Conservation (phyloP, 2,113 vertebrate genomes). For the Polypterus senegalus region DNA sequence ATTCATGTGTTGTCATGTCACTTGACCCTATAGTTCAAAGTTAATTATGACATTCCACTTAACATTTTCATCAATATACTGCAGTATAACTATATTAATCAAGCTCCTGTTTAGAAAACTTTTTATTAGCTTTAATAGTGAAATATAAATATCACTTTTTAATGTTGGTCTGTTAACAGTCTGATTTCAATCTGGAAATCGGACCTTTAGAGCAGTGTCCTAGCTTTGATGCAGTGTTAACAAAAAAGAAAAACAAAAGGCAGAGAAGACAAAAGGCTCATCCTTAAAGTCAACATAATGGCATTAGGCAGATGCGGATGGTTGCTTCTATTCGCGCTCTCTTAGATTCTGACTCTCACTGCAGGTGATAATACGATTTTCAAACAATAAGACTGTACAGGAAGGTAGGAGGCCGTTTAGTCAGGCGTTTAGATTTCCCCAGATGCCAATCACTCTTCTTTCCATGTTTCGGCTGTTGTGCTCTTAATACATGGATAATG, state of each 20-base stretch:
- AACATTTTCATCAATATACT: too few relatives aligned
- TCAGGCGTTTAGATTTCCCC: conserved; percentile 25
- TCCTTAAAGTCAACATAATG: conserved; percentile 22
- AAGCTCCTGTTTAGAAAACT: too few relatives aligned
- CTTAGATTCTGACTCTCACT: conserved; percentile 20
- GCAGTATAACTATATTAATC: too few relatives aligned
- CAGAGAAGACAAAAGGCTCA: conserved; percentile 6
- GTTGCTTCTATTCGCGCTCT: conserved; percentile 16
- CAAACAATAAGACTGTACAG: conserved; percentile 20
- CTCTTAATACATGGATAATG: conserved; percentile 6
- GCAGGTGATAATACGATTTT: conserved; percentile 30
- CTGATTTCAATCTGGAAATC: too few relatives aligned
- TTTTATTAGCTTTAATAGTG: too few relatives aligned
- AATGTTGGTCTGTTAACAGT: too few relatives aligned
- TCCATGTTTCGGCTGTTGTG: conserved; percentile 19
- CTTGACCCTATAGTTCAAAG: too few relatives aligned
- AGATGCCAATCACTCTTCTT: background rate
- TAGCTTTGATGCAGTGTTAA: too few relatives aligned
- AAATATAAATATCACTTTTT: too few relatives aligned
- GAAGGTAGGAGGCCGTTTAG: conserved; percentile 22
- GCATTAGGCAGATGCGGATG: conserved; percentile 30
- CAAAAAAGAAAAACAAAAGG: conserved; percentile 22
- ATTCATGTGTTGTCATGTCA: too few relatives aligned
- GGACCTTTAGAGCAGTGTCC: too few relatives aligned
- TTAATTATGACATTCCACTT: too few relatives aligned